A percentile compares a stretch with the other conserved stretches of the same genome.
These are phyloP conservation scores for Pica pica DNA, from an alignment of 2,113 vertebrate species.

Conservation along the genomic window DNA sequence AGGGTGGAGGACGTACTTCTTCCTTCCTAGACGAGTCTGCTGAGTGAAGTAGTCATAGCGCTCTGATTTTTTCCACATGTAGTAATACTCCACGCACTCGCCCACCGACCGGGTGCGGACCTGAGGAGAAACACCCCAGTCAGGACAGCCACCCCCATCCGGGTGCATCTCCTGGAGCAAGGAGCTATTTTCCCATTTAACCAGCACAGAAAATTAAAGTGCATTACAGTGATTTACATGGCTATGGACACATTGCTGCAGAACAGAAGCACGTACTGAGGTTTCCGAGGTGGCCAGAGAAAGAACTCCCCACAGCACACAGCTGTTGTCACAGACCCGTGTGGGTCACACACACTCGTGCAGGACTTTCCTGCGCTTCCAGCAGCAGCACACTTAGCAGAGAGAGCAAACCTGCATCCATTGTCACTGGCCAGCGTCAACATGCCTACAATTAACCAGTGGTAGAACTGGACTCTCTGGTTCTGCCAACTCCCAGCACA, in stretches of 20 bases:
- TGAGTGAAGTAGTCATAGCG: slow-evolving; percentile 91
- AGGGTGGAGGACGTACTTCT: slow-evolving; percentile 83
- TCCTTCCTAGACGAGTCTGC: slow-evolving; percentile 87
- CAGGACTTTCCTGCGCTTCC: slow-evolving; percentile 36
- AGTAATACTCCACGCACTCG: slow-evolving; percentile 95
- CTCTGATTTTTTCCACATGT: slow-evolving; percentile 96
- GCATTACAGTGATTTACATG: background rate
- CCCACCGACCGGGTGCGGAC: slow-evolving; percentile 94
- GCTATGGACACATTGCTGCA: background rate
- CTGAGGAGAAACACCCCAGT: slow-evolving; percentile 46
- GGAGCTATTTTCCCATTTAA: background rate
- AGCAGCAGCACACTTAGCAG: slow-evolving; percentile 20
- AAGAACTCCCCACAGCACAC: background rate
- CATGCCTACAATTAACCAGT: slow-evolving; percentile 41
- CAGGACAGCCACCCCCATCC: background rate
- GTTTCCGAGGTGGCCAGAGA: slow-evolving; percentile 14
- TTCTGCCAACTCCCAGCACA: slow-evolving; percentile 64
- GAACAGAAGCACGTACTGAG: slow-evolving; percentile 6
- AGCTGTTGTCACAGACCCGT: background rate
- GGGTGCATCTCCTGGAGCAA: background rate
- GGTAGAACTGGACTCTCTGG: slow-evolving; percentile 51
- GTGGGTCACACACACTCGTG: background rate
- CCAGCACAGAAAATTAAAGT: background rate
- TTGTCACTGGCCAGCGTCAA: slow-evolving; percentile 30
- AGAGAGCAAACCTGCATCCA: slow-evolving; percentile 48